Evolutionary conservation across 2,888 invertebrate species (phyloP), one percentile per base, ranked within the genome.

Genomic region (Caenorhabditis plicata): DNA sequence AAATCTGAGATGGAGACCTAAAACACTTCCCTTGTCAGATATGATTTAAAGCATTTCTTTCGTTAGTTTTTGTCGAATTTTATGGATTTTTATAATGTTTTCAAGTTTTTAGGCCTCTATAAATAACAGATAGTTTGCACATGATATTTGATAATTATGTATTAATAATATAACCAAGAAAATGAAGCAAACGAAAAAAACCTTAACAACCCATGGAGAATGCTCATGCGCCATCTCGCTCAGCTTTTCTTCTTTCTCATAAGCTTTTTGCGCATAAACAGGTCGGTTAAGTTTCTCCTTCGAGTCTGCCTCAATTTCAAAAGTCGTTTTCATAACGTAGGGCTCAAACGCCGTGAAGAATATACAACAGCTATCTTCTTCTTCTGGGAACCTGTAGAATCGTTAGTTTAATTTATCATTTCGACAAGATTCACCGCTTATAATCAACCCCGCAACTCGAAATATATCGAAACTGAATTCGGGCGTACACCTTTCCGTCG

Each of bases 401-500:
- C n/a, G 26, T 40, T 26, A 36, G 7, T 23, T 13, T 27, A 8
- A 19, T 4, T 19, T 13, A 15, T 23, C 23, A 11, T 2, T 45
- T 5, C 17, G 17, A 9, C 45, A 11, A 36, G 5, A 72, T 64
- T 57, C 60, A 40, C 43, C n/a, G n/a, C n/a, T n/a, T 47, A 47
- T 68, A 77, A 41, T 77, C 67, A 15, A 78, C 58, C n/a, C 45
- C 50, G 51, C 77, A 77, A 38, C 64, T 71, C 1, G 77, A 51
- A 7, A 69, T 65, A 47, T 73, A 78, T 31, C 67, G 58, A 64
- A 77, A 77, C n/a, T 64, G 58, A 15, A 70, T 50, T 17, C 67
- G 35, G 7, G 68, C 75, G 20, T 60, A 57, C 15, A 78, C 71
- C 9, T 38, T 52, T 15, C 78, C 78, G 38, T 68, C 69, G 19